Percentiles rank a stretch among this genome's conserved stretches.
These are phyloP conservation scores for Sebastes minor DNA, from an alignment of 2,797 vertebrate species.

Conservation along the genomic window DNA sequence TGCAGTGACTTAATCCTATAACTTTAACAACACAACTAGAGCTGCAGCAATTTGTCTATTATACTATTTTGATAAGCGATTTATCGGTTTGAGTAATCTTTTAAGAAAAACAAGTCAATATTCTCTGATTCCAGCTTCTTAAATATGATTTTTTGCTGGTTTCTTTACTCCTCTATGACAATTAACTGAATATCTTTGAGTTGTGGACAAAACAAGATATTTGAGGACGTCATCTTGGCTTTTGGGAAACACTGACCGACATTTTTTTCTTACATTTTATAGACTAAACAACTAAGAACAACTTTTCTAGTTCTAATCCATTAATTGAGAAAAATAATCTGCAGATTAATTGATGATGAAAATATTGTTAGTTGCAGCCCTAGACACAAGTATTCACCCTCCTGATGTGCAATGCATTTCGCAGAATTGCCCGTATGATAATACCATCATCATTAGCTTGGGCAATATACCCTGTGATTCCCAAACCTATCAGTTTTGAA, in stretches of 20 bases:
- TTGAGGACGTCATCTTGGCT: too few species aligned
- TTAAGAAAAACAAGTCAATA: too few species aligned
- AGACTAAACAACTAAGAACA: too few species aligned
- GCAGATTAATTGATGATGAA: not conserved
- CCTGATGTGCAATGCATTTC: not conserved
- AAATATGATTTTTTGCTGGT: too few species aligned
- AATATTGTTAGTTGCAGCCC: not conserved
- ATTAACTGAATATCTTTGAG: too few species aligned
- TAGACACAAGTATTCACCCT: not conserved
- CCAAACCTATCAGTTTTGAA: conserved; percentile 23
- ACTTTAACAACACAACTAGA: not conserved
- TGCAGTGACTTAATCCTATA: not conserved
- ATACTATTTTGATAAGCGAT: too few species aligned
- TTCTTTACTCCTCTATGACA: too few species aligned
- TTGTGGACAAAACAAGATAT: too few species aligned
- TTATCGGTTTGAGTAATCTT: too few species aligned
- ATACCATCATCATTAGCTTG: not conserved
- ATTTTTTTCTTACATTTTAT: too few species aligned
- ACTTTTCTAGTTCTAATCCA: not conserved
- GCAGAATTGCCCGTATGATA: not conserved
- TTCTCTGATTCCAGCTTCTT: too few species aligned
- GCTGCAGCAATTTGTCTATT: not conserved
- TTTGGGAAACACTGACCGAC: too few species aligned
- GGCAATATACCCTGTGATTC: not conserved
- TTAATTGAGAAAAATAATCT: not conserved